Base-by-base conservation (phyloP, 1,140 invertebrate genomes). In the Rhizoglyphus robini region DNA sequence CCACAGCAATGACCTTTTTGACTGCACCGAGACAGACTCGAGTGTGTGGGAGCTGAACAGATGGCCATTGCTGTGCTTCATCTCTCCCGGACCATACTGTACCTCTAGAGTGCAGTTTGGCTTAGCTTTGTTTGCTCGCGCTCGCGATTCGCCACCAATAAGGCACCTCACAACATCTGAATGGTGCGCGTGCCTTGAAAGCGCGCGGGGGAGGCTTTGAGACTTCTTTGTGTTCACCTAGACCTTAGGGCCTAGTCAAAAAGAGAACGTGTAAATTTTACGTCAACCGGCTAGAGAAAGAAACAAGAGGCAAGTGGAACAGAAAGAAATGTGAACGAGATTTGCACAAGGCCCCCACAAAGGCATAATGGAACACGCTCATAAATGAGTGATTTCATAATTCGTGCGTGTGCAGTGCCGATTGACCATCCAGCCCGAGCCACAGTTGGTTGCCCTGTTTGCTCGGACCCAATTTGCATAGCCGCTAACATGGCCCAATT, bases 371-470 rank as follows among this genome's bases (percentile, higher is more conserved):
- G 51, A 54, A 54, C 51, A 54, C 23, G 51, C 20, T 54, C 51
- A 54, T 54, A 54, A 54, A 54, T 54, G 51, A 54, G 51, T 54
- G 51, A 54, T 54, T 54, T 54, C 51, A 54, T 54, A 54, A 54
- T 54, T 54, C 51, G 51, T 8, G 23, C 31, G 8, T 8, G 51
- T 5, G 31, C 20, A 8, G 8, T 25, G 18, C 8, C 36, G 8
- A 32, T 54, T 32, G 23, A 54, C 31, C 51, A 32, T 27, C n/a
- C n/a, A n/a, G n/a, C n/a, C n/a, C n/a, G n/a, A 32, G 51, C 51
- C 51, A 54, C 23, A 8, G 23, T 8, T 54, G 8, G 15, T 25
- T 54, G n/a, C n/a, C n/a, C n/a, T n/a, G n/a, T n/a, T n/a, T n/a
- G n/a, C n/a, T n/a, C n/a, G 51, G 23, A 23, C 20, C 51, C 23